Base-by-base conservation (phyloP, 2,888 invertebrate species). In the Pyralis farinalis region DNA sequence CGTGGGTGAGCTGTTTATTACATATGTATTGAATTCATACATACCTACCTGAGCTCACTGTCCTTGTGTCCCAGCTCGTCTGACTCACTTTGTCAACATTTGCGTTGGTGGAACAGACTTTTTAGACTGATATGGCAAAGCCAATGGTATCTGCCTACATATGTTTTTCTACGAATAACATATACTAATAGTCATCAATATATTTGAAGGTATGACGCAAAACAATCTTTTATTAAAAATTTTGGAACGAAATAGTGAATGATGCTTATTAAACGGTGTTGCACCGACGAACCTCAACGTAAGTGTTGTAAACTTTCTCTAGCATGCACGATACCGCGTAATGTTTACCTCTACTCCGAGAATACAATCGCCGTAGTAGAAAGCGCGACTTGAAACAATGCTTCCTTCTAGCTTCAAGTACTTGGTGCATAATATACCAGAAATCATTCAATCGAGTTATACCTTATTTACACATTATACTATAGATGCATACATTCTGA, bases 81-180 rank as follows among this genome's bases (percentile, higher is more conserved):
- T 87, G 87, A 87, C 81, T 86, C 87, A 86, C 70, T 75, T 58
- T 72, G 73, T 77, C 80, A 83, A 86, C 73, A 73, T 71, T 68
- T 59, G 72, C 67, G 85, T 81, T 67, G 83, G 86, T 71, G 82
- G 80, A 70, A 72, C 73, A 76, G 69, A 74, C 76, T 81, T 77
- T 57, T 73, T 63, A 44, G 53, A 63, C 68, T 60, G 51, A 68
- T 72, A 76, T 70, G 78, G 77, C 46, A 51, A 58, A 48, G 49
- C 43, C 44, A 52, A 47, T 42, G 51, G 51, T 47, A 30, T 21
- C 30, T 28, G 11, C 39, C 35, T 36, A 44, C 29, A 32, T 25
- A 37, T 34, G 12, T 25, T 25, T 25, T 25, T 25, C 25, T 25
- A 25, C 3, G 25, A 8, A 25, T 25, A 16, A 16, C n/a, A n/a